Evolutionary conservation across 2,797 vertebrate genomes (phyloP).

Genomic region (Dendrocincla tyrannina): DNA sequence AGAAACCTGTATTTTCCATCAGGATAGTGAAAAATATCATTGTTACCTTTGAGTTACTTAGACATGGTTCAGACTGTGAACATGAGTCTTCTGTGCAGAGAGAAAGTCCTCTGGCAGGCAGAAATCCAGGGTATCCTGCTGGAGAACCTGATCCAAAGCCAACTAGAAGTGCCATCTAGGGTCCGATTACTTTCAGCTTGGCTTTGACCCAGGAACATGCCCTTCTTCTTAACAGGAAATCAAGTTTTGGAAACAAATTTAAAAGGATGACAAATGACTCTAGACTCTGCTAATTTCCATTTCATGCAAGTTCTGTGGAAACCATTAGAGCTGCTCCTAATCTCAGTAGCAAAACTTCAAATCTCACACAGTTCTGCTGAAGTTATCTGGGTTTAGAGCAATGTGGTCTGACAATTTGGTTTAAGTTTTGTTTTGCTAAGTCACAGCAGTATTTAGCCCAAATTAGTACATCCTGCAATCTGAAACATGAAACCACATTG

Average conservation of each 20-base stretch:
- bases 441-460: conserved; percentile 14
- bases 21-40: not conserved
- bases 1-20: not conserved
- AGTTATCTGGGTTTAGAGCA: not conserved
- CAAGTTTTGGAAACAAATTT: conserved; percentile 9
- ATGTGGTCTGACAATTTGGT: not conserved
- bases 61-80: conserved; percentile 2
- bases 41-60: not conserved
- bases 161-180: not conserved
- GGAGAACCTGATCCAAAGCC: not conserved
- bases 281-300: not conserved
- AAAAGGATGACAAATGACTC: not conserved
- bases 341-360: not conserved
- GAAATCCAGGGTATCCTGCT: not conserved
- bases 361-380: not conserved
- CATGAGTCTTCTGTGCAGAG: not conserved
- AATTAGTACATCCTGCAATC: conserved; percentile 16
- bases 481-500: not conserved
- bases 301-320: not conserved
- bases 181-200: not conserved
- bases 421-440: conserved; percentile 14
- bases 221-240: conserved; percentile 57
- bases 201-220: conserved; percentile 24
- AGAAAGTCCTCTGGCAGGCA: not conserved
- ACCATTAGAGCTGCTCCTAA: not conserved